These are phyloP conservation scores for Bungarus multicinctus DNA, from an alignment of 2,113 vertebrate genomes.

Conservation along the genomic window DNA sequence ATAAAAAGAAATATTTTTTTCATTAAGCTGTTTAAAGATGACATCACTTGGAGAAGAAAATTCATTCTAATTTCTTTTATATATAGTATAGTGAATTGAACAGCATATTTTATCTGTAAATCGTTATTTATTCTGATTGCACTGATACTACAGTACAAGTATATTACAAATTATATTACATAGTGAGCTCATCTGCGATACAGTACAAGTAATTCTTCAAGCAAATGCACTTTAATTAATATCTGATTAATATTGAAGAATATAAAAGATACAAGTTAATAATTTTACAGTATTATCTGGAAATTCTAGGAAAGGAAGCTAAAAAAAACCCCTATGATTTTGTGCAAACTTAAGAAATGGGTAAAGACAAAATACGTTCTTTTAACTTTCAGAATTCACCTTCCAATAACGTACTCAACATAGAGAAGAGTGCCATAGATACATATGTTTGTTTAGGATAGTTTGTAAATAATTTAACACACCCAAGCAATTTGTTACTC, in stretches of 20 bases:
- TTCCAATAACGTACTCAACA: not conserved
- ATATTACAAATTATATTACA: not conserved
- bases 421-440: not conserved
- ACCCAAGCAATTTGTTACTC: not conserved
- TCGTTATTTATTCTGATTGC: not conserved
- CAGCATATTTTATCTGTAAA: not conserved
- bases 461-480: not conserved
- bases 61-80: not conserved
- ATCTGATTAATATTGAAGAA: not conserved
- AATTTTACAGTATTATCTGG: not conserved
- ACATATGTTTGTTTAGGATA: not conserved
- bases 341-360: not conserved
- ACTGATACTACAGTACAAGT: not conserved
- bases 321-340: not conserved
- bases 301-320: not conserved
- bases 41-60: not conserved
- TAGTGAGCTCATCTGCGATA: not conserved
- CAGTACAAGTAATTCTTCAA: not conserved
- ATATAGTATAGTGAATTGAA: not conserved
- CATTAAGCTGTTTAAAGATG: not conserved
- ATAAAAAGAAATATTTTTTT: not conserved
- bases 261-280: not conserved
- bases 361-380: not conserved
- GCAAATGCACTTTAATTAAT: not conserved
- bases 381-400: not conserved